Evolutionary conservation across 2,113 vertebrate genomes (phyloP).

Genomic region (Siniperca chuatsi): DNA sequence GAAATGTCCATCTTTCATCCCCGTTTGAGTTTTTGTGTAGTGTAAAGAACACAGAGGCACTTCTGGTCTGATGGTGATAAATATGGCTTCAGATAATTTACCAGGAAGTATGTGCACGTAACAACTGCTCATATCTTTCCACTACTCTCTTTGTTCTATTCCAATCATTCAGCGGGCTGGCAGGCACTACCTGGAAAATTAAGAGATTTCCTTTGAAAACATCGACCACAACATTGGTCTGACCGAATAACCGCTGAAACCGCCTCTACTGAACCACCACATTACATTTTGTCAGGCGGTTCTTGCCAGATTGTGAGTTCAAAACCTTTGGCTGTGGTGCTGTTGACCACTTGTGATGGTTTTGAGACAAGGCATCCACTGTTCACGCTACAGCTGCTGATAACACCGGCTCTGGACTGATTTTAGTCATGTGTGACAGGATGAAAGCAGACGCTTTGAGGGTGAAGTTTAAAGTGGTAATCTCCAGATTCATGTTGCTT

Average conservation of each 20-base stretch:
- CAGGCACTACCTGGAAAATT: constrained; percentile 35
- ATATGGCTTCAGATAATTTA: constrained; percentile 38
- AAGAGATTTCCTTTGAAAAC: constrained; percentile 42
- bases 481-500: constrained; percentile 19
- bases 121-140: constrained; percentile 34
- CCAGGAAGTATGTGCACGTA: neutral
- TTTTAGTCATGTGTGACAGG: constrained; percentile 48
- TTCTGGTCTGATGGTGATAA: constrained; percentile 35
- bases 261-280: neutral
- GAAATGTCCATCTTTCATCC: constrained; percentile 46
- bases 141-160: constrained; percentile 40
- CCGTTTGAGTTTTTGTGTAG: neutral
- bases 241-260: neutral
- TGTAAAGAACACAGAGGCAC: constrained; percentile 24
- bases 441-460: constrained; percentile 27
- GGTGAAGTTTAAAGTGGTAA: constrained; percentile 28
- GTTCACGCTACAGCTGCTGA: constrained; percentile 58
- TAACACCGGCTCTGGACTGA: constrained; percentile 27
- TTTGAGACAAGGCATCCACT: constrained; percentile 62
- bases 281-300: constrained; percentile 22
- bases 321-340: constrained; percentile 38
- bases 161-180: constrained; percentile 24
- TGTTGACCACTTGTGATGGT: constrained; percentile 56
- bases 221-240: neutral
- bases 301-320: constrained; percentile 50